Evolutionary conservation across 2,888 invertebrate species (phyloP).

Genomic region (Folsomia candida): DNA sequence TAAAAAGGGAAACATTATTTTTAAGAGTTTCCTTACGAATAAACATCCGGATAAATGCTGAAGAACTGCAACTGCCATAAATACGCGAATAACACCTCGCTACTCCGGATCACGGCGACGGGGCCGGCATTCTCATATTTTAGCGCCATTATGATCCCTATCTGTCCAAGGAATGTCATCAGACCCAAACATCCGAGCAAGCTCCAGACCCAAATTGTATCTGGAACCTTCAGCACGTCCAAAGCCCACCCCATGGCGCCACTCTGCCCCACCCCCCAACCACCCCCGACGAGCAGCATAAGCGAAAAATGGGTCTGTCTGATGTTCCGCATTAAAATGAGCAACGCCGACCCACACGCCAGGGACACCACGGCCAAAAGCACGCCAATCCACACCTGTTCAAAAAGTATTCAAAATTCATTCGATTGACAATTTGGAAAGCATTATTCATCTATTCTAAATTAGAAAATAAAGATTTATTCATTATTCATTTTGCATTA

Average conservation of each 20-base stretch:
- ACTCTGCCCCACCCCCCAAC: constrained; percentile 40
- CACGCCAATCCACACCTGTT: constrained; percentile 38
- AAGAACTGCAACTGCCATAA: constrained; percentile 43
- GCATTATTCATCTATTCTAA: too few relatives aligned
- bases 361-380: constrained; percentile 31
- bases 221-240: constrained; percentile 34
- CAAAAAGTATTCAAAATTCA: too few relatives aligned
- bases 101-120: constrained; percentile 36
- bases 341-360: constrained; percentile 33
- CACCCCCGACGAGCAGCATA: constrained; percentile 29
- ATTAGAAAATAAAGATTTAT: too few relatives aligned
- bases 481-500: too few relatives aligned
- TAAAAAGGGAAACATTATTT: too few relatives aligned
- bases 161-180: constrained; percentile 39
- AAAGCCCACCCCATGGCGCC: constrained; percentile 23
- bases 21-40: too few relatives aligned
- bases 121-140: constrained; percentile 42
- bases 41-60: constrained; percentile 34
- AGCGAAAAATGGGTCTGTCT: constrained; percentile 40
- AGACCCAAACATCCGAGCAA: constrained; percentile 26
- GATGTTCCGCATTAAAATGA: constrained; percentile 38
- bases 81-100: constrained; percentile 42
- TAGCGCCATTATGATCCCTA: constrained; percentile 39
- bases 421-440: too few relatives aligned
- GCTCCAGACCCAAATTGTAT: constrained; percentile 23